These are phyloP conservation scores for Passer montanus DNA, from an alignment of 2,113 vertebrate genomes.

Conservation along the genomic window DNA sequence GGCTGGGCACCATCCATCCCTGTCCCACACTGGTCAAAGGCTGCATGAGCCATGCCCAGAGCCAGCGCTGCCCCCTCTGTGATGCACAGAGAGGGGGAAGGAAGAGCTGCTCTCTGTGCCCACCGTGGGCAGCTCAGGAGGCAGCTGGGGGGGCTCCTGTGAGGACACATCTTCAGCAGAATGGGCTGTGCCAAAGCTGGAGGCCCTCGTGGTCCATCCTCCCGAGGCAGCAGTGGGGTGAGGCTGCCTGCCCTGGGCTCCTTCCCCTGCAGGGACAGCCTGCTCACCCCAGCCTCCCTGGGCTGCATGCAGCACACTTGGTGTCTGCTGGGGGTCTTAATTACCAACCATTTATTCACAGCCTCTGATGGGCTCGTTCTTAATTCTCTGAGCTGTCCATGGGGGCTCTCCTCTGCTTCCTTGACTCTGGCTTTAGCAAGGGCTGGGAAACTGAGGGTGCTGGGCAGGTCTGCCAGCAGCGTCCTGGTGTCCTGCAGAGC, in stretches of 20 bases:
- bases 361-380: neutral
- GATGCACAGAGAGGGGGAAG: neutral
- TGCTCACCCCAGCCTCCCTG: neutral
- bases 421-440: neutral
- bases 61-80: neutral
- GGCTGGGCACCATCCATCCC: neutral
- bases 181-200: neutral
- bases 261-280: neutral
- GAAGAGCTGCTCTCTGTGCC: neutral
- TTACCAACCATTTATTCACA: neutral
- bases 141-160: neutral
- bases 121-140: neutral
- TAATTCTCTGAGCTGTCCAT: neutral
- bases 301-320: neutral
- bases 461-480: neutral
- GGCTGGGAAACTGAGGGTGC: neutral
- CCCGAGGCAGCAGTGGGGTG: neutral
- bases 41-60: rapidly evolving
- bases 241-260: rapidly evolving
- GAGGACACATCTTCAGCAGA: neutral
- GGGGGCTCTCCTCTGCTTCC: neutral
- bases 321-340: neutral
- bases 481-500: neutral
- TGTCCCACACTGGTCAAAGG: neutral
- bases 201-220: rapidly evolving